A percentile compares a stretch with the other conserved stretches of the same genome.
phyloP scores from a whole-genome alignment of 2,797 vertebrate genomes.

The Aeoliscus strigatus region DNA sequence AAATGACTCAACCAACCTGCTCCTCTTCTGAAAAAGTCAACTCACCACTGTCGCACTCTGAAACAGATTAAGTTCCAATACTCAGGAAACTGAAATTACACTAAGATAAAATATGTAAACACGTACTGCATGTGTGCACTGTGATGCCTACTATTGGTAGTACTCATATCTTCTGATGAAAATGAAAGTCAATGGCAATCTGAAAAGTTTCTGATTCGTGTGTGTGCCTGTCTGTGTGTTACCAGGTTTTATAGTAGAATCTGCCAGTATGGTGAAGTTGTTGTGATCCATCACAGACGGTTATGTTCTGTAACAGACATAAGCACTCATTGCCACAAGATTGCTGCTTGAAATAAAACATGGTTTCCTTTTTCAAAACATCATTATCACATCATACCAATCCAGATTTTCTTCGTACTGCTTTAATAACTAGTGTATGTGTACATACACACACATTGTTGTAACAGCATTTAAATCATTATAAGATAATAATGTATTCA shows the following conservation, averaged over 20 bases:
- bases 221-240: constrained; percentile 15
- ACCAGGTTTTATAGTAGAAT: constrained; percentile 9
- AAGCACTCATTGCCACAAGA: background rate
- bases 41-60: constrained; percentile 26
- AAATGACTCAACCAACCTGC: constrained; percentile 39
- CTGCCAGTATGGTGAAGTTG: constrained; percentile 27
- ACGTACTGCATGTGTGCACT: too few relatives aligned
- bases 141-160: too few relatives aligned
- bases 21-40: constrained; percentile 22
- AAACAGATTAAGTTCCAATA: constrained; percentile 10
- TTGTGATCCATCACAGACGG: constrained; percentile 42
- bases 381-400: too few relatives aligned
- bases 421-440: too few relatives aligned
- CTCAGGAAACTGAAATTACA: background rate
- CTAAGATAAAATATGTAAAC: background rate
- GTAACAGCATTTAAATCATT: too few relatives aligned
- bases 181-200: too few relatives aligned
- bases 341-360: background rate
- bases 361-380: too few relatives aligned
- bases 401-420: too few relatives aligned
- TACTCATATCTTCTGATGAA: too few relatives aligned
- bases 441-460: too few relatives aligned
- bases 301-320: constrained; percentile 4
- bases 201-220: too few relatives aligned
- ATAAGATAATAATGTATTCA: too few relatives aligned